These are phyloP conservation scores for Bombus ignitus DNA, from an alignment of 1,140 invertebrate genomes.

Conservation along the genomic window DNA sequence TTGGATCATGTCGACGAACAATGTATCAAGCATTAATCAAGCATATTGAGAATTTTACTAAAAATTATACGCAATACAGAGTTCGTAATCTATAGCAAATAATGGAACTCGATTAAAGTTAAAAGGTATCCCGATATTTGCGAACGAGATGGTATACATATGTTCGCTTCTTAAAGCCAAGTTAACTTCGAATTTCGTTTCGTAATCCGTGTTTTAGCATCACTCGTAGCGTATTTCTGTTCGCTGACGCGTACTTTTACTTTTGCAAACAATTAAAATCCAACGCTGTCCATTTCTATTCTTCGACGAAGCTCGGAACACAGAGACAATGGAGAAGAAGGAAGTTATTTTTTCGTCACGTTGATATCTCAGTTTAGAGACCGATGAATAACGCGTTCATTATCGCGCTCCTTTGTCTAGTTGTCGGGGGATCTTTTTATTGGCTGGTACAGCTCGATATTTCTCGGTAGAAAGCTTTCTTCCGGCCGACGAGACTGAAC, in stretches of 20 bases:
- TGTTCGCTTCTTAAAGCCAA: too few species aligned
- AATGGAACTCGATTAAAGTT: too few species aligned
- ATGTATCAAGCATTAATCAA: not conserved
- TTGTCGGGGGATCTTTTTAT: not conserved
- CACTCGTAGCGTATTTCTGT: too few species aligned
- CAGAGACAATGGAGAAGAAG: not conserved
- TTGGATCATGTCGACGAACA: not conserved
- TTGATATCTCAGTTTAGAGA: not conserved
- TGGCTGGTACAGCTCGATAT: conserved; percentile 3
- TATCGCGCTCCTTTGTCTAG: conserved; percentile 12
- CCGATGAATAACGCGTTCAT: conserved; percentile 32
- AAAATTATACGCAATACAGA: not conserved
- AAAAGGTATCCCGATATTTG: accelerated
- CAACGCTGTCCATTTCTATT: not conserved
- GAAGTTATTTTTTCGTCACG: not conserved
- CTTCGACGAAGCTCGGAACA: not conserved
- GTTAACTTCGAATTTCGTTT: too few species aligned
- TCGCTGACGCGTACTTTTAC: too few species aligned
- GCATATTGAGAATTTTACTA: not conserved
- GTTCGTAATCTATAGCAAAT: not conserved
- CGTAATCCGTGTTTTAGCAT: too few species aligned
- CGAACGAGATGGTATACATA: too few species aligned
- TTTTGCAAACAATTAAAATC: not conserved
- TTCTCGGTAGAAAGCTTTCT: not conserved
- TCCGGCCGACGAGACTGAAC: not conserved